Evolutionary conservation across 2,888 invertebrate genomes (phyloP).

Genomic region (Folsomia candida): DNA sequence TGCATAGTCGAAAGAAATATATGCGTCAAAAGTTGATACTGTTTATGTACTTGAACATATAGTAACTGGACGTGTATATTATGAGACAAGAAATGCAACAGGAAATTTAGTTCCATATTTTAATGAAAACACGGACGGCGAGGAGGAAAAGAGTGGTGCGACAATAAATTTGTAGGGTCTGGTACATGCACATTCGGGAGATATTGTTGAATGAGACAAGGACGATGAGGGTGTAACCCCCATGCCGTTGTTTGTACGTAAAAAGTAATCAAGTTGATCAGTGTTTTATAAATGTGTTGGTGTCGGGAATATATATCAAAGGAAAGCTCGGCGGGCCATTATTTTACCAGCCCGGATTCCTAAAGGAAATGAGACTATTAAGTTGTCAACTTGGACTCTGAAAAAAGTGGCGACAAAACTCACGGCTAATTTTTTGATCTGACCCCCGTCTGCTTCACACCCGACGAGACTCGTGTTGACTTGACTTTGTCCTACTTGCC

Average conservation of each 20-base stretch:
- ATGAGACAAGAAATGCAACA: not conserved
- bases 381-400: constrained; percentile 44
- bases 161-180: constrained; percentile 40
- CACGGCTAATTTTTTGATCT: constrained; percentile 40
- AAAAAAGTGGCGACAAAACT: constrained; percentile 37
- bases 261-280: constrained; percentile 46
- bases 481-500: constrained; percentile 21
- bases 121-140: not conserved
- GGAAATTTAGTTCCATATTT: constrained; percentile 8
- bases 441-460: constrained; percentile 21
- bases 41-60: too few species aligned
- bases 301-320: constrained; percentile 41
- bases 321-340: constrained; percentile 40
- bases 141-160: constrained; percentile 2
- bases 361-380: too few species aligned
- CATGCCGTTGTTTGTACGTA: not conserved
- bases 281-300: constrained; percentile 47
- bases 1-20: too few species aligned
- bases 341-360: constrained; percentile 46
- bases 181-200: too few species aligned
- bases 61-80: too few species aligned
- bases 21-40: too few species aligned
- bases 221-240: not conserved
- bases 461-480: constrained; percentile 31
- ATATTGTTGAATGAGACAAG: not conserved